Evolutionary conservation across 2,888 invertebrate genomes (phyloP).

Genomic region (Trachelus tabidus): DNA sequence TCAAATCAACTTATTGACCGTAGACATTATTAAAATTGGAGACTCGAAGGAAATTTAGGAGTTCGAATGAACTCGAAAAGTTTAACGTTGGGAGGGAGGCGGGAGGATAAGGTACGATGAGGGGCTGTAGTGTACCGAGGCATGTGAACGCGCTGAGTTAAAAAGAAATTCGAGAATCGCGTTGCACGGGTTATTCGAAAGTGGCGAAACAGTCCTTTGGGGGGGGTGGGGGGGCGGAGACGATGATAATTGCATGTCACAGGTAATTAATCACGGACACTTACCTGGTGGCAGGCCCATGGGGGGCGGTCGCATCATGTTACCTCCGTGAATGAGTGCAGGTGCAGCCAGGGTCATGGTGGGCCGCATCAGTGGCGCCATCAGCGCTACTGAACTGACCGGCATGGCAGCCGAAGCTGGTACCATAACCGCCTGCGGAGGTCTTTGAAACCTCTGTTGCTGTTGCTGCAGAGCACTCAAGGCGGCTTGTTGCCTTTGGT

Average conservation of each 20-base stretch:
- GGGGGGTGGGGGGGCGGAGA: background rate
- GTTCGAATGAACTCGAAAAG: constrained; percentile 5
- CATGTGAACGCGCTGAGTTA: background rate
- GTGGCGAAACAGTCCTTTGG: background rate
- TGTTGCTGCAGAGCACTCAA: constrained; percentile 63
- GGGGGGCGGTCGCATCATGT: constrained; percentile 74
- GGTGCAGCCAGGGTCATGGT: constrained; percentile 69
- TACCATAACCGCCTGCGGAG: constrained; percentile 67
- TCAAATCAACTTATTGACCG: background rate
- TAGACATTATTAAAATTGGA: background rate
- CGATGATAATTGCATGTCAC: background rate
- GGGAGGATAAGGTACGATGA: background rate
- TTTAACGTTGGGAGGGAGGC: background rate
- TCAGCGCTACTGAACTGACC: constrained; percentile 67
- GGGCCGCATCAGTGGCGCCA: constrained; percentile 69
- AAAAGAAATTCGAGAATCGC: background rate
- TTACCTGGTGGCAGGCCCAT: constrained; percentile 76
- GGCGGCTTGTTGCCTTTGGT: constrained; percentile 66
- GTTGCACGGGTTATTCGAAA: background rate
- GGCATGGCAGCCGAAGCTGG: constrained; percentile 67
- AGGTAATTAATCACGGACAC: constrained; percentile 49
- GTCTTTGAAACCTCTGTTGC: constrained; percentile 66
- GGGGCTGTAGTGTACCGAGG: background rate
- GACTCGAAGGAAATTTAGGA: constrained; percentile 10
- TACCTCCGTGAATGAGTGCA: constrained; percentile 70